A percentile compares a stretch with the other conserved stretches of the same genome.
phyloP scores from a whole-genome alignment of 2,797 vertebrate genomes.

The Acanthiza pusilla region DNA sequence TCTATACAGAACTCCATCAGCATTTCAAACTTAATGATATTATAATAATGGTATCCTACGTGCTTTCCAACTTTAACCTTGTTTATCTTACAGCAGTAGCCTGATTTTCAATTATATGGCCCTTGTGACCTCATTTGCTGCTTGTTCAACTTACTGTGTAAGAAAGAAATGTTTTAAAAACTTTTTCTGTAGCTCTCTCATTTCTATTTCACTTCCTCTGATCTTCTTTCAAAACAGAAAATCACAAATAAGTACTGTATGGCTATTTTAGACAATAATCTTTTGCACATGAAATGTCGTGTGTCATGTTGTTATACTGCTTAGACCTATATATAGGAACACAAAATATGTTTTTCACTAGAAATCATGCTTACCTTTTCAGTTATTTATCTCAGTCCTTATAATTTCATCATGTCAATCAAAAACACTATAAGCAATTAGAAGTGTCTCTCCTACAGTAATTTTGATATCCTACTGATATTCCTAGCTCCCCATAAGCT shows the following conservation, averaged over 20 bases:
- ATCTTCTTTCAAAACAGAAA: background rate
- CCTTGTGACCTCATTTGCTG: constrained; percentile 31
- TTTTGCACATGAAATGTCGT: background rate
- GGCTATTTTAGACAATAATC: background rate
- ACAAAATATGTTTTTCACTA: background rate
- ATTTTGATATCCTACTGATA: background rate
- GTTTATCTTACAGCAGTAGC: constrained; percentile 1
- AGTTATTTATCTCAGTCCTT: background rate
- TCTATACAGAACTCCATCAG: constrained; percentile 22
- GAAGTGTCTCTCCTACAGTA: background rate
- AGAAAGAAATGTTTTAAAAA: background rate
- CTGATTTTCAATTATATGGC: constrained; percentile 26
- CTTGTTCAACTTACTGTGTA: background rate
- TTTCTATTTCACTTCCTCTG: background rate
- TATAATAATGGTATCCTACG: constrained; percentile 5
- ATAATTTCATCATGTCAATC: background rate
- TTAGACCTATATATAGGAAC: background rate
- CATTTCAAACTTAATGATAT: constrained; percentile 41
- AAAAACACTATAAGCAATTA: background rate
- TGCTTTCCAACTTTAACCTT: constrained; percentile 38
- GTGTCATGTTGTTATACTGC: background rate
- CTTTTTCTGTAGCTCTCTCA: background rate
- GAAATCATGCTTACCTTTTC: background rate
- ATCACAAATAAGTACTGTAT: background rate
- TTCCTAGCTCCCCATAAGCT: background rate